phyloP scores from a whole-genome alignment of 23 tunicate genomes.

The Diplosoma virens region DNA sequence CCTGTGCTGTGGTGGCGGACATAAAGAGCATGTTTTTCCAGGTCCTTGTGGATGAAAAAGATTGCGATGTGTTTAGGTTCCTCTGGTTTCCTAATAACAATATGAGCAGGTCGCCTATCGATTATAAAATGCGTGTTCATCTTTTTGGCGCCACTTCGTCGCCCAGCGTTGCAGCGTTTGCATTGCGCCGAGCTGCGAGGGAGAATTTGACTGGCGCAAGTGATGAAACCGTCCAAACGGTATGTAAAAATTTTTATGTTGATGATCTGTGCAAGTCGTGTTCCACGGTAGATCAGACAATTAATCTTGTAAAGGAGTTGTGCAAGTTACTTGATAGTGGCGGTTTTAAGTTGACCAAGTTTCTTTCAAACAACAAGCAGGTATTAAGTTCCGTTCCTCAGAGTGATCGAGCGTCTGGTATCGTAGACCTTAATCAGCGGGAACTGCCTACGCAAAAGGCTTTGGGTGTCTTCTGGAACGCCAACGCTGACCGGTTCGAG shows the following conservation, averaged over 20 bases:
- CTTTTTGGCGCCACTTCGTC: conserved; percentile 10
- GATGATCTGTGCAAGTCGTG: conserved; percentile 1
- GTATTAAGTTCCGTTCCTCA: background rate
- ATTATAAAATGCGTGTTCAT: conserved; percentile 5
- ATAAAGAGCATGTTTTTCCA: conserved; percentile 12
- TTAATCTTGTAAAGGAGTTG: conserved; percentile 3
- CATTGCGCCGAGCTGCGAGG: background rate
- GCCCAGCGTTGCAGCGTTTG: background rate
- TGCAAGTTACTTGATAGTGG: background rate
- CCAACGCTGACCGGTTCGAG: conserved; percentile 6
- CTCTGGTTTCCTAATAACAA: conserved; percentile 10
- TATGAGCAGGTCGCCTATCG: background rate
- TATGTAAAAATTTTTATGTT: background rate
- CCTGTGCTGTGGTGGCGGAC: background rate
- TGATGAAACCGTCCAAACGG: background rate
- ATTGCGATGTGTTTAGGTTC: background rate
- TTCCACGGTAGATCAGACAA: background rate
- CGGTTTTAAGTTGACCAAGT: conserved; percentile 43
- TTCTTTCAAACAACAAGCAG: background rate
- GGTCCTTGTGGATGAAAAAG: background rate
- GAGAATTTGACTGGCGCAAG: background rate
- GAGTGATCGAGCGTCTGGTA: background rate
- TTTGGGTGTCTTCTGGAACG: conserved; percentile 20
- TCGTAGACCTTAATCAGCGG: background rate
- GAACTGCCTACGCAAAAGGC: conserved; percentile 19